Percentiles rank a stretch among this genome's conserved stretches.
Conservation (phyloP, 2,888 invertebrate genomes). For the Syrphus vitripennis region DNA sequence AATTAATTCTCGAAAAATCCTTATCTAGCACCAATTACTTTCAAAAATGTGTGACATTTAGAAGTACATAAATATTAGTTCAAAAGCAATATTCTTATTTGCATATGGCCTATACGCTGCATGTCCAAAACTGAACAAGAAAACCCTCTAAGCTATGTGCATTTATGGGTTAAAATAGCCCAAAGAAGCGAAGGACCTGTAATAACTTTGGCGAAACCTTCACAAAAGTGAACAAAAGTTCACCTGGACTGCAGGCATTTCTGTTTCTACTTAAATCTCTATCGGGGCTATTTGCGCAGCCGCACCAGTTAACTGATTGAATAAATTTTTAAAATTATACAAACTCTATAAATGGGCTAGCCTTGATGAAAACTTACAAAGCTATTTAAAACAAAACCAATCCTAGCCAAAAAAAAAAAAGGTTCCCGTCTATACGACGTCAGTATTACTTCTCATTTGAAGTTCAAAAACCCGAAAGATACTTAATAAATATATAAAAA, state of each 20-base stretch:
- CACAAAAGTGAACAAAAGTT: constrained; percentile 32
- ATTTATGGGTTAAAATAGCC: not conserved
- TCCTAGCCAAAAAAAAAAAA: not conserved
- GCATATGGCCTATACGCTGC: not conserved
- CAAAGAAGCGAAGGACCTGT: constrained; percentile 14
- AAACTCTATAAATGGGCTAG: constrained; percentile 3
- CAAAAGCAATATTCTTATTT: not conserved
- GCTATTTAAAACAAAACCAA: not conserved
- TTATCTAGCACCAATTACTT: not conserved
- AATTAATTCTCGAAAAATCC: not conserved
- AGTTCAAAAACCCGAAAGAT: constrained; percentile 69
- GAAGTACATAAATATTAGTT: not conserved
- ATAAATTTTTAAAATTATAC: not conserved
- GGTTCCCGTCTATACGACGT: constrained; percentile 26
- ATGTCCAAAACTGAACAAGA: not conserved
- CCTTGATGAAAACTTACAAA: constrained; percentile 8
- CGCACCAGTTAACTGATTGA: not conserved
- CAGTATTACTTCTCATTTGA: constrained; percentile 48
- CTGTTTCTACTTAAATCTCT: not conserved
- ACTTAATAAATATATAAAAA: not conserved
- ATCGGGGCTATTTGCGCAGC: not conserved
- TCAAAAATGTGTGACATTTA: not conserved
- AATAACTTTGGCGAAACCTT: constrained; percentile 22
- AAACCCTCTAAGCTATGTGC: not conserved
- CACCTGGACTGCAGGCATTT: not conserved